A percentile compares a stretch with the other conserved stretches of the same genome.
These are phyloP conservation scores for Bubalus kerabau DNA, from an alignment of 2,113 vertebrate genomes.

Conservation along the genomic window DNA sequence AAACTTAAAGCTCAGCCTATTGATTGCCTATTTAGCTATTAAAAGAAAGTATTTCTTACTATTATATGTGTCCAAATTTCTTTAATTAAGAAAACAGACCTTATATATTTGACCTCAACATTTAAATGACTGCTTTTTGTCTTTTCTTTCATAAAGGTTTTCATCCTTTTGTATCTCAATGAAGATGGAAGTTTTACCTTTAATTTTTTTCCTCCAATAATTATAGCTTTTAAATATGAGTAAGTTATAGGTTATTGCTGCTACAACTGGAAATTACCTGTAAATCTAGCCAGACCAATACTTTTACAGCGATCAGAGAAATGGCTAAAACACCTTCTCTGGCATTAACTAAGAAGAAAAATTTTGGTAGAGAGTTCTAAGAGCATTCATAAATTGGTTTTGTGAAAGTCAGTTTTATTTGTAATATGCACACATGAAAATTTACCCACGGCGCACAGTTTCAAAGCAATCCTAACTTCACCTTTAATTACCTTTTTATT, in stretches of 20 bases:
- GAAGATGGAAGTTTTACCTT: background rate
- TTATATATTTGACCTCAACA: constrained; percentile 7
- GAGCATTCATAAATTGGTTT: background rate
- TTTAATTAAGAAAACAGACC: constrained; percentile 15
- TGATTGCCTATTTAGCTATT: background rate
- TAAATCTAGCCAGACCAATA: background rate
- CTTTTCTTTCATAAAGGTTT: background rate
- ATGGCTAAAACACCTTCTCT: background rate
- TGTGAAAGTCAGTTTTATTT: background rate
- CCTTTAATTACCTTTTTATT: constrained; percentile 22
- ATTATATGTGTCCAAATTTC: background rate
- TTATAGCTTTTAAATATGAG: constrained; percentile 12
- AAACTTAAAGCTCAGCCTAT: background rate
- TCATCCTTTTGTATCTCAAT: background rate
- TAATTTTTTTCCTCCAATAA: constrained; percentile 32
- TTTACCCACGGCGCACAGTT: background rate
- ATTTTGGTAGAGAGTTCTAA: background rate
- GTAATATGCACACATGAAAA: background rate
- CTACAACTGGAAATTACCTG: constrained; percentile 28
- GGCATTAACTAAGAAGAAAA: constrained; percentile 13
- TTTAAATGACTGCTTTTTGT: background rate
- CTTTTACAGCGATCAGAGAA: background rate
- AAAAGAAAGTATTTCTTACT: background rate
- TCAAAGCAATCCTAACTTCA: background rate
- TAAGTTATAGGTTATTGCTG: background rate